These are phyloP conservation scores for Myrmecophaga tridactyla DNA, from an alignment of 2,113 vertebrate genomes.

Conservation along the genomic window DNA sequence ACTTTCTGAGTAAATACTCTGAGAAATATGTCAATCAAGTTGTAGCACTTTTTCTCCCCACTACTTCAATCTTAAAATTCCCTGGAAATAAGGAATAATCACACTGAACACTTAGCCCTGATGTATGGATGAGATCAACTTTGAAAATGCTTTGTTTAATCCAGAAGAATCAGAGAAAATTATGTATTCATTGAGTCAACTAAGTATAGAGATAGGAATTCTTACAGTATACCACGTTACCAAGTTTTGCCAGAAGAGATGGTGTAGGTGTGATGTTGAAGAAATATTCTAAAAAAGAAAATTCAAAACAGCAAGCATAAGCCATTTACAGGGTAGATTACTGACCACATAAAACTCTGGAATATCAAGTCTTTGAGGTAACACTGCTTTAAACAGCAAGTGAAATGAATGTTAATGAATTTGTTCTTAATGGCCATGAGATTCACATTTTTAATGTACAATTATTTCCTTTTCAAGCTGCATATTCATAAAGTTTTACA, in stretches of 20 bases:
- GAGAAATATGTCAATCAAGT: background rate
- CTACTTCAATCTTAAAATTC: background rate
- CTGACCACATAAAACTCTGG: background rate
- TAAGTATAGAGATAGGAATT: background rate
- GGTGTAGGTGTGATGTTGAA: background rate
- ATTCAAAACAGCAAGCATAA: background rate
- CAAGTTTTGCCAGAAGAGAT: background rate
- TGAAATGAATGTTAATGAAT: background rate
- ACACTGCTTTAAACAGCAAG: background rate
- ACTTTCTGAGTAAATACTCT: background rate
- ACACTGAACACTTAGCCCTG: background rate
- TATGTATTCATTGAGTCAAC: background rate
- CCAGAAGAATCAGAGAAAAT: background rate
- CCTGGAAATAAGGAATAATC: slow-evolving; percentile 22
- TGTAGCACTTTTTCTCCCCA: background rate
- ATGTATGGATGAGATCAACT: background rate
- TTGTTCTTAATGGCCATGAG: background rate
- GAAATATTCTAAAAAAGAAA: background rate
- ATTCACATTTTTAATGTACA: slow-evolving; percentile 1
- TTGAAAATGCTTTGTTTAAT: background rate
- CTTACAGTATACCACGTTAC: background rate
- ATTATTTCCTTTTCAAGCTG: background rate
- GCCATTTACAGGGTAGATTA: background rate
- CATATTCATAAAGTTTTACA: background rate
- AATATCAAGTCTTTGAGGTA: background rate